Percentiles rank a stretch among this genome's conserved stretches.
Evolutionary conservation across 2,888 invertebrate species (phyloP).

Genomic region (Cosmia trapezina): DNA sequence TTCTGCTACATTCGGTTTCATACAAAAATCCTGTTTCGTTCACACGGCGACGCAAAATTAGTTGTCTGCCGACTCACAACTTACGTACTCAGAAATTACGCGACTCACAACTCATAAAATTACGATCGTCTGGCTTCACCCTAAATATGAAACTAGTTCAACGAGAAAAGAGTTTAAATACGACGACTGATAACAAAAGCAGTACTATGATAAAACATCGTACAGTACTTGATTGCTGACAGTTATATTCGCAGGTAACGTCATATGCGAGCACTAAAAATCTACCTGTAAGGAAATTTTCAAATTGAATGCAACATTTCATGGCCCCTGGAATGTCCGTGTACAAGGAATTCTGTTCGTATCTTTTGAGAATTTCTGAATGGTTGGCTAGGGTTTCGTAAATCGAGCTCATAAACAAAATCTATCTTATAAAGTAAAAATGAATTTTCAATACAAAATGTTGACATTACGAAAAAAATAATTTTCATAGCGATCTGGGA

Average conservation of each 20-base stretch:
- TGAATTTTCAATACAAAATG: neutral
- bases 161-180: neutral
- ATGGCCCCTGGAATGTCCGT: conserved; percentile 63
- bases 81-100: too few relatives aligned
- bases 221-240: conserved; percentile 31
- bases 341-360: conserved; percentile 69
- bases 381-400: conserved; percentile 62
- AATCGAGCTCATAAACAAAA: conserved; percentile 53
- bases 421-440: conserved; percentile 4
- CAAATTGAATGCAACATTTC: conserved; percentile 72
- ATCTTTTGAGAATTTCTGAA: conserved; percentile 67
- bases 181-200: neutral
- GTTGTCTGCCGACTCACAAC: too few relatives aligned
- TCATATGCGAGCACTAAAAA: conserved; percentile 55
- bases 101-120: too few relatives aligned
- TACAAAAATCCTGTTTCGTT: too few relatives aligned
- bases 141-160: neutral
- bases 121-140: too few relatives aligned
- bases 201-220: conserved; percentile 6
- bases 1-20: too few relatives aligned
- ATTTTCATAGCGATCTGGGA: neutral
- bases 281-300: conserved; percentile 64
- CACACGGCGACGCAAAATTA: too few relatives aligned
- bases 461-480: neutral
- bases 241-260: conserved; percentile 24